Evolutionary conservation across 2,888 invertebrate species (phyloP).

Genomic region (Aleiodes leptofemur): DNA sequence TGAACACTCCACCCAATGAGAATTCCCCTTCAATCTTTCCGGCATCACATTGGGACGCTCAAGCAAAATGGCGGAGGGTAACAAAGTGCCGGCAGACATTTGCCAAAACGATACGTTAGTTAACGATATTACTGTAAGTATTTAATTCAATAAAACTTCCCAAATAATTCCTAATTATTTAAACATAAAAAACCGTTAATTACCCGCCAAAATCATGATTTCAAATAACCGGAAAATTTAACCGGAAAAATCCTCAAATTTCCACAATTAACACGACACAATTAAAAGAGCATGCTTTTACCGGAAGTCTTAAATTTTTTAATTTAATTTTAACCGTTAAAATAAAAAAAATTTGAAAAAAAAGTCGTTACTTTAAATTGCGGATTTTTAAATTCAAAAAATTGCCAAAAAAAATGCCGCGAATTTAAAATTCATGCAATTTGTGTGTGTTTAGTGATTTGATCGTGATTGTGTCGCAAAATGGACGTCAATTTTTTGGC

Average conservation of each 20-base stretch:
- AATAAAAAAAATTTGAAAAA: background rate
- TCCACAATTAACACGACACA: background rate
- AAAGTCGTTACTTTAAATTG: background rate
- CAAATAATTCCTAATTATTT: background rate
- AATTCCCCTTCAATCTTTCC: conserved; percentile 7
- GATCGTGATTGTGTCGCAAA: conserved; percentile 52
- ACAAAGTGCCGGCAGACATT: conserved; percentile 70
- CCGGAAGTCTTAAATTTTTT: background rate
- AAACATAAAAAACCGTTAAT: conserved; percentile 46
- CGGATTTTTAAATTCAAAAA: background rate
- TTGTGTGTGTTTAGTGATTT: conserved; percentile 22
- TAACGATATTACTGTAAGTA: conserved; percentile 65
- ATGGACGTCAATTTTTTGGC: conserved; percentile 71
- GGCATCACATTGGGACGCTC: conserved; percentile 55
- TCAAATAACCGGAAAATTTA: background rate
- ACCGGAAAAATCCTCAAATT: background rate
- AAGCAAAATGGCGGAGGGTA: conserved; percentile 70
- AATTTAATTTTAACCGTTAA: background rate
- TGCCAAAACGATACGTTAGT: conserved; percentile 62
- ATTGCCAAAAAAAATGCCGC: conserved; percentile 13
- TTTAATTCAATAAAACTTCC: background rate
- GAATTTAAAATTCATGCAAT: conserved; percentile 36
- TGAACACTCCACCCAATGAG: background rate
- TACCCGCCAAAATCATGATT: background rate
- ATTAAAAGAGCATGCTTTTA: conserved; percentile 20